Conservation (phyloP, 2,888 invertebrate genomes). For the Deilephila elpenor region DNA sequence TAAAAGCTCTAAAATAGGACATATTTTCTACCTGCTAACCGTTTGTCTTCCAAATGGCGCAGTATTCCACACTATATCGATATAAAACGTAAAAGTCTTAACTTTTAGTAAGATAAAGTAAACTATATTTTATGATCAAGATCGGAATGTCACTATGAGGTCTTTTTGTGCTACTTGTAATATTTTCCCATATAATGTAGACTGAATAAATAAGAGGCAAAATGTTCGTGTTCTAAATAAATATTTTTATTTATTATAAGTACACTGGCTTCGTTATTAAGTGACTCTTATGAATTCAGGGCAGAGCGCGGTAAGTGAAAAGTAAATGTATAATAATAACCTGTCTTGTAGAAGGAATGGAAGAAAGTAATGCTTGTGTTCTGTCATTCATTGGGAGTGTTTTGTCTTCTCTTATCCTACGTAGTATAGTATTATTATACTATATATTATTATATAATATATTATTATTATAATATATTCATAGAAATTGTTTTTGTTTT, state of each 20-base stretch:
- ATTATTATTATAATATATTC: too few species aligned
- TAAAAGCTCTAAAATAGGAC: conserved; percentile 42
- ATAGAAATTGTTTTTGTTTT: too few species aligned
- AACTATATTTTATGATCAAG: conserved; percentile 44
- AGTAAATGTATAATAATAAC: conserved; percentile 9
- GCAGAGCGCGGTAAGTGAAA: background rate
- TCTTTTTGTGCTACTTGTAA: background rate
- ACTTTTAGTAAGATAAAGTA: conserved; percentile 46
- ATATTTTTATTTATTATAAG: too few species aligned
- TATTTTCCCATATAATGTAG: background rate
- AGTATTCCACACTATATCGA: conserved; percentile 43
- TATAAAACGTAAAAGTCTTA: conserved; percentile 44
- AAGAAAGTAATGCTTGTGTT: background rate
- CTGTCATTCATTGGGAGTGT: background rate
- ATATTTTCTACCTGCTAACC: conserved; percentile 41
- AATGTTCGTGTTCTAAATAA: background rate
- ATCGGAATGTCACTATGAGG: conserved; percentile 5
- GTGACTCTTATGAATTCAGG: background rate
- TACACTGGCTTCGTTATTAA: too few species aligned
- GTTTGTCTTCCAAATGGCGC: conserved; percentile 47
- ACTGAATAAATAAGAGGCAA: conserved; percentile 4
- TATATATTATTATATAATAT: too few species aligned
- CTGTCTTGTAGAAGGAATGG: background rate
- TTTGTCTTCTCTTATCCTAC: too few species aligned
- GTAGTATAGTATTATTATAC: too few species aligned